Percentiles rank a stretch among this genome's conserved stretches.
Conservation (phyloP, 2,113 vertebrate genomes). For the Okapia johnstoni region DNA sequence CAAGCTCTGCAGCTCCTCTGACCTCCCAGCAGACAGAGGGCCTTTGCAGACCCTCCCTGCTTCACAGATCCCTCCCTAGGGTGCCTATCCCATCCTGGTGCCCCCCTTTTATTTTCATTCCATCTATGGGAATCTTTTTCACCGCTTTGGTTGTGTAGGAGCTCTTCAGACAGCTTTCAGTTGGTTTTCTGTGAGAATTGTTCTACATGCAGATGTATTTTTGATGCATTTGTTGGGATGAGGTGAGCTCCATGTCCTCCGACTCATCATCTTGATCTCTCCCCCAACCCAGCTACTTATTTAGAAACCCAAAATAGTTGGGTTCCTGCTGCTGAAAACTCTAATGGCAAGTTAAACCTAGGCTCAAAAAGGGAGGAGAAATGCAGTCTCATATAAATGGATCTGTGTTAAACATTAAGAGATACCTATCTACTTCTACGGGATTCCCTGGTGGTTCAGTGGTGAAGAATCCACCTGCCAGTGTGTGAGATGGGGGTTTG, state of each 20-base stretch:
- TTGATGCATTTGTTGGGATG: background rate
- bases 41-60: background rate
- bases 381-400: background rate
- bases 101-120: background rate
- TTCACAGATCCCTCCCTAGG: background rate
- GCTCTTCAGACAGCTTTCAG: background rate
- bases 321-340: background rate
- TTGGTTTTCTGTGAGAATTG: background rate
- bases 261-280: background rate
- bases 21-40: background rate
- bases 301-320: background rate
- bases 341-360: background rate
- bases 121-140: background rate
- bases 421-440: background rate
- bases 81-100: background rate
- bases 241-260: background rate
- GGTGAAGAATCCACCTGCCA: background rate
- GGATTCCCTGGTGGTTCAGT: background rate
- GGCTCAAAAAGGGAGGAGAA: background rate
- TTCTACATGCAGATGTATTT: background rate
- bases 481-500: background rate
- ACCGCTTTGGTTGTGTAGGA: background rate
- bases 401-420: background rate
- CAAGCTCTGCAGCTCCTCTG: background rate
- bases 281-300: background rate